Conservation (phyloP, 2,113 vertebrate species). For the Scolopax mira region DNA sequence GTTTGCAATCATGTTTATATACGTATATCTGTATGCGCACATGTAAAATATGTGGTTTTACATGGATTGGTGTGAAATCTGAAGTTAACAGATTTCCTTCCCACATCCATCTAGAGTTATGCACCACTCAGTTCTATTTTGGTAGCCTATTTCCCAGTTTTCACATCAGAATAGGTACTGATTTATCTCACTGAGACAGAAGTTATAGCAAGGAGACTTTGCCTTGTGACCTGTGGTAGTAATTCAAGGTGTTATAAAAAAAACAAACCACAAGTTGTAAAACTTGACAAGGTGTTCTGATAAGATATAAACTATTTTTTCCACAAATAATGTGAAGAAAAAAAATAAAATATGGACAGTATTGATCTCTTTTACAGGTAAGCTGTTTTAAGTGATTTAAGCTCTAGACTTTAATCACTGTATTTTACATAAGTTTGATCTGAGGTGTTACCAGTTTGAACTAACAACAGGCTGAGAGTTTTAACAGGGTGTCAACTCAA, state of each 20-base stretch:
- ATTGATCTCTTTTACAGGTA: neutral
- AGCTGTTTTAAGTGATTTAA: neutral
- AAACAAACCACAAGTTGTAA: neutral
- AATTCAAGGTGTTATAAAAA: neutral
- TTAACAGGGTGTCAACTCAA: neutral
- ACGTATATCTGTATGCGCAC: neutral
- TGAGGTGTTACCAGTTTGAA: neutral
- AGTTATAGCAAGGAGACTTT: neutral
- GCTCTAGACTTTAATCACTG: neutral
- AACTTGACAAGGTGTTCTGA: neutral
- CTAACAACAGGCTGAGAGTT: neutral
- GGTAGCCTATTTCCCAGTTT: neutral
- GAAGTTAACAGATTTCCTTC: neutral
- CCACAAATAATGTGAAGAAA: neutral
- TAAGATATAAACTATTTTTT: neutral
- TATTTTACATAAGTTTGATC: neutral
- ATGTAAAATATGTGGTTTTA: neutral
- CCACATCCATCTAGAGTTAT: neutral
- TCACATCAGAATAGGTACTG: neutral
- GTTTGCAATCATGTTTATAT: neutral
- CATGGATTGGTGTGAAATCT: neutral
- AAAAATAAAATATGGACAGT: neutral
- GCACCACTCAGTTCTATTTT: neutral
- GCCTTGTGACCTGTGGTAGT: conserved; percentile 1
- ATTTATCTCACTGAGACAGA: neutral